A percentile compares a stretch with the other conserved stretches of the same genome.
These are phyloP conservation scores for Paramormyrops kingsleyae DNA, from an alignment of 2,113 vertebrate species.

Conservation along the genomic window DNA sequence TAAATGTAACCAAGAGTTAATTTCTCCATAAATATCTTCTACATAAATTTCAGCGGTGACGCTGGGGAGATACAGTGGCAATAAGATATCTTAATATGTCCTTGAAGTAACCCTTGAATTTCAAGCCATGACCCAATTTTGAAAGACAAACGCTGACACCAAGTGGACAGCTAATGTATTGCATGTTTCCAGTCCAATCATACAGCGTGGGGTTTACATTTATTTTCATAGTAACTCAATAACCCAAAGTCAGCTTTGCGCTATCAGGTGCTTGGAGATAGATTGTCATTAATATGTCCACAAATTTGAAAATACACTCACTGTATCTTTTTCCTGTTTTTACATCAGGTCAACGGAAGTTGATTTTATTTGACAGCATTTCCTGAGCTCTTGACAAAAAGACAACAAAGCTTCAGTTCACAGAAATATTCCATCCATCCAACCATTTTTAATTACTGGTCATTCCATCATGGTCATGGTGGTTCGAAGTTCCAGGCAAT, in stretches of 20 bases:
- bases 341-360: neutral
- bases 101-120: neutral
- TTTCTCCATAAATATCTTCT: neutral
- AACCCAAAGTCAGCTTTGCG: neutral
- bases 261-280: neutral
- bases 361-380: neutral
- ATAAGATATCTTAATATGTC: neutral
- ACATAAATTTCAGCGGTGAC: neutral
- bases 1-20: neutral
- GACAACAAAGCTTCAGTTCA: neutral
- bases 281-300: neutral
- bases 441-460: neutral
- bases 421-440: neutral
- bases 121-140: neutral
- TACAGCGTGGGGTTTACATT: neutral
- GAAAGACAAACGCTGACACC: constrained; percentile 11
- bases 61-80: neutral
- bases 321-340: neutral
- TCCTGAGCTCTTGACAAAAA: neutral
- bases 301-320: neutral
- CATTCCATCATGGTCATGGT: neutral
- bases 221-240: neutral
- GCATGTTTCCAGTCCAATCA: neutral
- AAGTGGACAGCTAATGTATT: neutral
- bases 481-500: neutral